These are phyloP conservation scores for Eudasyphora cyanicolor DNA, from an alignment of 2,888 invertebrate genomes.

Conservation along the genomic window DNA sequence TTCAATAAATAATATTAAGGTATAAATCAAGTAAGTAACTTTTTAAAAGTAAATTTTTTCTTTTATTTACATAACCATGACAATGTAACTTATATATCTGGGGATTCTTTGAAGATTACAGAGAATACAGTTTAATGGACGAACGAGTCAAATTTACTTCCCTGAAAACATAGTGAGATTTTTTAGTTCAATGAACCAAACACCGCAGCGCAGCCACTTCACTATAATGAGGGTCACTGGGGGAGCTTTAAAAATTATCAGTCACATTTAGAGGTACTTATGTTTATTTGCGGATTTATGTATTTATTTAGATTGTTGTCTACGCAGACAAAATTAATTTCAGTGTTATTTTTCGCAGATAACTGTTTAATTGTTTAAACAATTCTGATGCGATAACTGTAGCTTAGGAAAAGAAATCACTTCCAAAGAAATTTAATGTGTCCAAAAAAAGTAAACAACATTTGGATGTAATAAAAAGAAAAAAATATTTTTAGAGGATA, in stretches of 20 bases:
- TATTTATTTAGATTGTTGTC: not conserved
- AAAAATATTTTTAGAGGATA: too few species aligned
- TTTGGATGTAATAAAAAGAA: too few species aligned
- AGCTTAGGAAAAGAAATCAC: too few species aligned
- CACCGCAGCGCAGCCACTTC: not conserved
- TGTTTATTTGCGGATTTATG: not conserved
- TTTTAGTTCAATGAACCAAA: conserved; percentile 10
- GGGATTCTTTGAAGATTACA: not conserved
- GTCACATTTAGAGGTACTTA: not conserved
- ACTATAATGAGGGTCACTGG: not conserved
- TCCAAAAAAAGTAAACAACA: too few species aligned
- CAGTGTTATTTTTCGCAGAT: not conserved
- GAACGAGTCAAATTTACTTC: not conserved
- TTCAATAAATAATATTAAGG: too few species aligned
- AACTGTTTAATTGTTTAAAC: not conserved
- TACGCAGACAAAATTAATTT: not conserved
- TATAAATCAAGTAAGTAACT: too few species aligned
- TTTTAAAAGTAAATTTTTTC: too few species aligned
- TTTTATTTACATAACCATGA: not conserved
- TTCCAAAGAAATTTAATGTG: too few species aligned
- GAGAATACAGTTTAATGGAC: not conserved
- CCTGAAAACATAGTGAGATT: not conserved
- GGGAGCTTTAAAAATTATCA: not conserved
- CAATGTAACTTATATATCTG: not conserved
- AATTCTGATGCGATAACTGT: too few species aligned